These are phyloP conservation scores for Amphiprion percula DNA, from an alignment of 2,113 vertebrate species.

Conservation along the genomic window DNA sequence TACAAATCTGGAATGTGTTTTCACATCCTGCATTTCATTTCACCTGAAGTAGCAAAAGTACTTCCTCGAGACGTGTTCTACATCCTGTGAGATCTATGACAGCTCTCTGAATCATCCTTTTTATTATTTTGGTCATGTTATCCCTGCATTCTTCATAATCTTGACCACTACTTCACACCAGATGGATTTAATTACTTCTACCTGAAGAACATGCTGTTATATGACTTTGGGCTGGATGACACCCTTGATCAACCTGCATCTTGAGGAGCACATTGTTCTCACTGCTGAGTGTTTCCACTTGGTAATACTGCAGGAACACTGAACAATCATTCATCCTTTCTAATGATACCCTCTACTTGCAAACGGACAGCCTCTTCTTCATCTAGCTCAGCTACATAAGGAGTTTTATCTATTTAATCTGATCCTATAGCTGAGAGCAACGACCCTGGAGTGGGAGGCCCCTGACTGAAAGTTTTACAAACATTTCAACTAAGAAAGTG, in stretches of 20 bases:
- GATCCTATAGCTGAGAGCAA: constrained; percentile 83
- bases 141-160: constrained; percentile 90
- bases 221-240: constrained; percentile 89
- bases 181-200: constrained; percentile 90
- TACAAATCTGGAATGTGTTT: constrained; percentile 90
- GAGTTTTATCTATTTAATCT: constrained; percentile 84
- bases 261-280: constrained; percentile 85
- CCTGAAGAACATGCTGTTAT: constrained; percentile 89
- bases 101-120: constrained; percentile 93
- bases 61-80: constrained; percentile 85
- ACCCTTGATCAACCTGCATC: constrained; percentile 83
- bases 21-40: constrained; percentile 93
- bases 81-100: constrained; percentile 89
- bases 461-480: constrained; percentile 90
- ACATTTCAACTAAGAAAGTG: constrained; percentile 89
- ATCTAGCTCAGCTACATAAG: constrained; percentile 92
- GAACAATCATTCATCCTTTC: constrained; percentile 93
- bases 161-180: constrained; percentile 87
- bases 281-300: constrained; percentile 88
- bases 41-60: constrained; percentile 87
- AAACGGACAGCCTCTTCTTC: constrained; percentile 91
- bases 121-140: constrained; percentile 88
- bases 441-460: not conserved
- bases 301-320: constrained; percentile 90
- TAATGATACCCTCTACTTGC: constrained; percentile 91